Base-by-base conservation (phyloP, 1,140 invertebrate species). In the Eulimnadia texana region DNA sequence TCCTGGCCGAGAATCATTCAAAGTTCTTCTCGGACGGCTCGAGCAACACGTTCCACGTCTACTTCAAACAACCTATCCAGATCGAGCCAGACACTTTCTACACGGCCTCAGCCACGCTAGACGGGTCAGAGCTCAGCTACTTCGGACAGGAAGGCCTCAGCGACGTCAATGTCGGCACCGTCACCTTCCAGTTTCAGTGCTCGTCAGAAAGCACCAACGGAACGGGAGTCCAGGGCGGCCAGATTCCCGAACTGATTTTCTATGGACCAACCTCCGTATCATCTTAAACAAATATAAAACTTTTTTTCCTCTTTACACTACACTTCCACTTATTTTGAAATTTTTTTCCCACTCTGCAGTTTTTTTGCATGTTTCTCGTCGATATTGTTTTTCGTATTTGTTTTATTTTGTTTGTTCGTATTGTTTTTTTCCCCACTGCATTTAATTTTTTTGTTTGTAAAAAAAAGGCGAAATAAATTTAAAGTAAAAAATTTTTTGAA, bases 131-230 rank as follows among this genome's bases (percentile, higher is more conserved):
- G 73, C 75, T 97, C 50, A 92, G 89, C 72, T 94, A 93, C 71
- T 94, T 93, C 72, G 91, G 91, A n/a, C 90, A 93, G 72, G 90
- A 94, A 74, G 90, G 91, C 22, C 82, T 93, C 78, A 89, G 85
- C 69, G 91, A 94, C 75, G 87, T 92, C 11, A 85, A 84, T 19
- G 86, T 90, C 66, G 88, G 88, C 16, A 85, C 84, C 67, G 89
- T 93, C 33, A 92, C 87, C 29, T 93, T 93, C 75, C 89, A 93
- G 73, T 94, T 94, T 74, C 90, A 94, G 70, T 93, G 90, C 71
- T 92, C 88, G 49, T 90, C 88, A 0, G 91, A 94, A 69, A 91
- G 88, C 71, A 94, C 91, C 16, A 94, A 94, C 69, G 91, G 91
- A 53, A 94, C 91, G 13, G 90, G 90, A 6, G 90, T 93, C 0